Evolutionary conservation across 2,113 vertebrate genomes (phyloP), one percentile per base, ranked within the genome.

Genomic region (Istiophorus platypterus): DNA sequence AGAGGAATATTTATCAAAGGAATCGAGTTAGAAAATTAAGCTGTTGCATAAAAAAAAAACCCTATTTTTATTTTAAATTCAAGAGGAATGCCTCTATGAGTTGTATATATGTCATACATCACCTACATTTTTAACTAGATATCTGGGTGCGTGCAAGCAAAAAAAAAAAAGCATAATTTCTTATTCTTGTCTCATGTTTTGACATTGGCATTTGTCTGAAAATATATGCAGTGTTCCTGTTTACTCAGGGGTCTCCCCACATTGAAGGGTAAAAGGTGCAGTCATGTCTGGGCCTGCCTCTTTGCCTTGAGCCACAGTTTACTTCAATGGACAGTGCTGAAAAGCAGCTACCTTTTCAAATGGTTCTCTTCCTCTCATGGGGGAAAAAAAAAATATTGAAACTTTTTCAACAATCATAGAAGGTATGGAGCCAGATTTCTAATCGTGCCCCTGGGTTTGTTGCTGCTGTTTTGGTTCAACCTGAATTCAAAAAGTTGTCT

Each of bases 231-330:
- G 37, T 24, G 17, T 68, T 77, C 15, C 27, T 62, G 5, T 57
- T 71, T 22, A 24, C 62, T 78, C 29, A 3, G 24, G 42, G 39
- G 22, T 61, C 27, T 69, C 72, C 17, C 31, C 51, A 76, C 13
- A 68, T 22, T 57, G 31, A 64, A 73, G 77, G 39, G 18, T 57
- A 42, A 24, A 69, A 49, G 22, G 7, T 24, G 13, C 22, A 5
- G 34, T 17, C 84, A 22, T 66, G 85, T 69, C 62, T 17, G 45
- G 72, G 45, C 85, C 6, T 73, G 85, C 20, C 52, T 42, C 47
- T 49, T 31, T 45, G 76, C 82, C 72, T 49, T 26, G 34, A 79
- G 89, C 78, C 70, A 45, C 62, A 54, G 66, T 78, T 78, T 83
- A 62, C 57, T 73, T 51, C 15, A 58, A 63, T 34, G 67, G 84